These are phyloP conservation scores for Nemurella pictetii DNA, from an alignment of 2,888 invertebrate genomes.

Conservation along the genomic window DNA sequence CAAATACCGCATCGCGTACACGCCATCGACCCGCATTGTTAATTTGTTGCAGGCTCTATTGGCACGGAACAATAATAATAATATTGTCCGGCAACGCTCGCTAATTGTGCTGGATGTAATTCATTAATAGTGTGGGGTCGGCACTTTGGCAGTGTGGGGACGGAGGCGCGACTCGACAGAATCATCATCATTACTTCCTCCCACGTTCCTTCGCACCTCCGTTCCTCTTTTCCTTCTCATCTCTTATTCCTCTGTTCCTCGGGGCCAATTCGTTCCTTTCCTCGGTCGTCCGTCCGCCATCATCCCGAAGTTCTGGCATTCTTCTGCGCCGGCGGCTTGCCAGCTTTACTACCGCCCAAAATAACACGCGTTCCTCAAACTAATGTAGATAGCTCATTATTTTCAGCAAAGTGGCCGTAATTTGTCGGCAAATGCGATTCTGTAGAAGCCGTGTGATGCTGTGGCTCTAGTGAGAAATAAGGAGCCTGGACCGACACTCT, in stretches of 20 bases:
- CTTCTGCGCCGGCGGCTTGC: neutral
- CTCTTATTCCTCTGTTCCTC: too few species aligned
- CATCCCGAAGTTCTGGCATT: neutral
- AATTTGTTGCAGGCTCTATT: neutral
- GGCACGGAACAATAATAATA: neutral
- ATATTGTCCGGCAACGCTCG: neutral
- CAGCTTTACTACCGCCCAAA: neutral
- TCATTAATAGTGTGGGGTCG: neutral
- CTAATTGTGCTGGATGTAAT: neutral
- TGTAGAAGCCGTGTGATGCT: too few species aligned
- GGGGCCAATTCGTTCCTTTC: too few species aligned
- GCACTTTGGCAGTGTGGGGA: neutral
- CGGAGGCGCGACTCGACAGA: neutral
- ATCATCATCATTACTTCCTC: too few species aligned
- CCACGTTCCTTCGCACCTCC: too few species aligned
- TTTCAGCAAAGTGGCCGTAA: neutral
- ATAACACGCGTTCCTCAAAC: neutral
- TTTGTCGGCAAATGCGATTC: neutral
- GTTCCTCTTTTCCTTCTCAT: too few species aligned
- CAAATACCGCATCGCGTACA: too few species aligned
- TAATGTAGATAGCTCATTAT: neutral
- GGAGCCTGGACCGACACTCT: too few species aligned
- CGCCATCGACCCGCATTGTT: too few species aligned
- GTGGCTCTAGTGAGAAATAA: too few species aligned
- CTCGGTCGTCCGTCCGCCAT: too few species aligned